Evolutionary conservation across 2,113 vertebrate species (phyloP).

Genomic region (Gavialis gangeticus): DNA sequence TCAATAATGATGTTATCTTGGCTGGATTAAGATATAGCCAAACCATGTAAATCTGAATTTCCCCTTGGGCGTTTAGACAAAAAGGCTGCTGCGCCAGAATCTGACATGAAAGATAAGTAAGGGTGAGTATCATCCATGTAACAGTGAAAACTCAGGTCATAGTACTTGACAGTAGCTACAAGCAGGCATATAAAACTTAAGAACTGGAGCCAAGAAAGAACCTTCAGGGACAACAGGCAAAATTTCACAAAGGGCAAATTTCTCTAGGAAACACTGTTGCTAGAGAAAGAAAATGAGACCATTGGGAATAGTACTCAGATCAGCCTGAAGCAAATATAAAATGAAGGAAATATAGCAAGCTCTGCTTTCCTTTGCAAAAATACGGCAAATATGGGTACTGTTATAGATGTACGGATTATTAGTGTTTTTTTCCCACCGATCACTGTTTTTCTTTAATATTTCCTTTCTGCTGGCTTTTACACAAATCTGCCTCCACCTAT

Average conservation of each 20-base stretch:
- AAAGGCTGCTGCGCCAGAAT: slow-evolving; percentile 10
- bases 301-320: neutral
- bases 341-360: neutral
- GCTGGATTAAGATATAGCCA: neutral
- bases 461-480: neutral
- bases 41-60: neutral
- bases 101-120: neutral
- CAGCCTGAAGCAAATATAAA: neutral
- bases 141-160: slow-evolving; percentile 8
- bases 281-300: neutral
- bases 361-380: neutral
- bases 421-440: no score
- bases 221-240: slow-evolving; percentile 13
- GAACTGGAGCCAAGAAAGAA: slow-evolving; percentile 17
- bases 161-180: slow-evolving; percentile 15
- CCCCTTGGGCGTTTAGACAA: slow-evolving; percentile 32
- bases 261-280: neutral
- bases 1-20: neutral
- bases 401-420: no score
- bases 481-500: neutral
- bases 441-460: neutral
- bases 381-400: neutral
- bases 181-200: slow-evolving; percentile 47
- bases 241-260: slow-evolving; percentile 17
- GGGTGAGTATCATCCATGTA: neutral